A percentile compares a stretch with the other conserved stretches of the same genome.
Evolutionary conservation across 2,888 invertebrate species (phyloP).

Genomic region (Gibbula magus): DNA sequence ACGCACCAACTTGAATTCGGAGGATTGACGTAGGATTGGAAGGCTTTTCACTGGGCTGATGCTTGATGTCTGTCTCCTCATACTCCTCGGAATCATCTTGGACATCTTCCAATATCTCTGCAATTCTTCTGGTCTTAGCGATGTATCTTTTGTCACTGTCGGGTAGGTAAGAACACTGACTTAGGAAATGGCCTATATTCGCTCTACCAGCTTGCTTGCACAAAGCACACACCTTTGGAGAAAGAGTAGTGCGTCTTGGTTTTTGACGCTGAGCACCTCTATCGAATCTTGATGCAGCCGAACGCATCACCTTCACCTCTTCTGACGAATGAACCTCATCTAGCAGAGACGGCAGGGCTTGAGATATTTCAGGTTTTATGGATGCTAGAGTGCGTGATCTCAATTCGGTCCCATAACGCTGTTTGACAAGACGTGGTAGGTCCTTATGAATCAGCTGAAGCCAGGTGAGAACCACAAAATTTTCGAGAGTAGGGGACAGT

Average conservation of each 20-base stretch:
- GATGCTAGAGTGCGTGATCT: constrained; percentile 43
- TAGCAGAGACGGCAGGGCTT: constrained; percentile 39
- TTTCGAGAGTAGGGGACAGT: constrained; percentile 45
- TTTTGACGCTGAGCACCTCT: not conserved
- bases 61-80: not conserved
- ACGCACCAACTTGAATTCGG: not conserved
- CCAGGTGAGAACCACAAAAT: constrained; percentile 44
- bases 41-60: not conserved
- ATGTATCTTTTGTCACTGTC: constrained; percentile 32
- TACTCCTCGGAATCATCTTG: not conserved
- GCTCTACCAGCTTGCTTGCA: constrained; percentile 32
- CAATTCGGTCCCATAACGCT: constrained; percentile 46
- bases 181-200: constrained; percentile 32
- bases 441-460: constrained; percentile 37
- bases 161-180: constrained; percentile 31
- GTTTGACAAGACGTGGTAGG: constrained; percentile 44
- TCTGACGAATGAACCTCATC: constrained; percentile 39
- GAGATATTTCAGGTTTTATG: constrained; percentile 50
- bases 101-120: not conserved
- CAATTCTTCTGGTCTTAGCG: constrained; percentile 22
- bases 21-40: too few species aligned
- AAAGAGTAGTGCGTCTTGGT: not conserved
- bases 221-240: constrained; percentile 34
- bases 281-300: constrained; percentile 12
- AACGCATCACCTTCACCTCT: constrained; percentile 33